Evolutionary conservation across 2,797 vertebrate species (phyloP).

Genomic region (Lepus oiostolus): DNA sequence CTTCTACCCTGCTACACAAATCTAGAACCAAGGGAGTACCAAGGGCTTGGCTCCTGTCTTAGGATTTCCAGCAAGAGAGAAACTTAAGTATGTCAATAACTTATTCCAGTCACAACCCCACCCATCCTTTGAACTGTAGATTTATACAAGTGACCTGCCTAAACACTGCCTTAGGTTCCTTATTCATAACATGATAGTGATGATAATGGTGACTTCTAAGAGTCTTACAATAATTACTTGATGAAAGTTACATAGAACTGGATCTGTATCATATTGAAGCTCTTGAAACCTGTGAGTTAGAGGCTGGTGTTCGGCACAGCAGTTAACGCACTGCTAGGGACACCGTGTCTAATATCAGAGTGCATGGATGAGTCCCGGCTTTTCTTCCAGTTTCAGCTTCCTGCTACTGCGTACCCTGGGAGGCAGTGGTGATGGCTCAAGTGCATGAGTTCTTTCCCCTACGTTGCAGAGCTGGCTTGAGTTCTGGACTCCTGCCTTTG

Average conservation of each 20-base stretch:
- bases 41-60: not conserved
- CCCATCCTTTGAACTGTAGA: conserved; percentile 32
- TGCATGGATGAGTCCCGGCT: too few relatives aligned
- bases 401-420: too few relatives aligned
- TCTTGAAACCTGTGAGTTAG: conserved; percentile 57
- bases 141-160: conserved; percentile 9
- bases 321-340: too few relatives aligned
- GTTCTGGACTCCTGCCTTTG: too few relatives aligned
- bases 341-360: too few relatives aligned
- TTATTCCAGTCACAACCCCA: not conserved
- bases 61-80: not conserved
- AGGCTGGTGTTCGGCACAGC: too few relatives aligned
- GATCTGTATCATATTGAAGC: conserved; percentile 66
- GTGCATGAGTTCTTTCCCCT: too few relatives aligned
- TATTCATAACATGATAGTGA: conserved; percentile 58
- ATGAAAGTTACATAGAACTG: conserved; percentile 68
- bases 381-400: too few relatives aligned
- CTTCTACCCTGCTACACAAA: not conserved
- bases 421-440: too few relatives aligned
- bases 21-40: not conserved
- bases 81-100: not conserved
- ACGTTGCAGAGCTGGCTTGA: too few relatives aligned
- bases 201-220: conserved; percentile 55
- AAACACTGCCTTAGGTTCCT: conserved; percentile 48
- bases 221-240: conserved; percentile 69